Conservation (phyloP, 2,888 invertebrate species). For the Andrena marginata region DNA sequence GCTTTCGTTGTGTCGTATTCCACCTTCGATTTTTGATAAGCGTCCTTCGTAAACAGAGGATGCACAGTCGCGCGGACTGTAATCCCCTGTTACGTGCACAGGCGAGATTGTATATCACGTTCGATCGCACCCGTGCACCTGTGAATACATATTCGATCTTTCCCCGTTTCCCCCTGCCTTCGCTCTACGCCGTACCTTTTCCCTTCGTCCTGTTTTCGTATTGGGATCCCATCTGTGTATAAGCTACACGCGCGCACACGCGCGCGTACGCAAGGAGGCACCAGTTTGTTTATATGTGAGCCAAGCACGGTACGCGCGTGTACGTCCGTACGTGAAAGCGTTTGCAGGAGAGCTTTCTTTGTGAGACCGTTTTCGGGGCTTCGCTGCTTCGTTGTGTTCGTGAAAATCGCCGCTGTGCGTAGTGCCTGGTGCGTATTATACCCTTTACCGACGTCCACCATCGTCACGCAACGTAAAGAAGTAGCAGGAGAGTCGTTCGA, state of each 20-base stretch:
- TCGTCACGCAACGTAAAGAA: not conserved
- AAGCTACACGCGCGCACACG: not conserved
- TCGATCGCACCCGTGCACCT: constrained; percentile 53
- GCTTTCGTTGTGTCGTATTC: constrained; percentile 53
- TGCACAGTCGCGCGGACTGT: constrained; percentile 53
- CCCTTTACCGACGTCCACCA: not conserved
- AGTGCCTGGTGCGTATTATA: constrained; percentile 1
- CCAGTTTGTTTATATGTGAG: constrained; percentile 41
- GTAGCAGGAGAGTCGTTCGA: not conserved
- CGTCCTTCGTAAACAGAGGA: constrained; percentile 60
- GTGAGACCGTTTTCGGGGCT: constrained; percentile 37
- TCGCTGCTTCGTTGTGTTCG: constrained; percentile 28
- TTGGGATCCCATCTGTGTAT: constrained; percentile 24
- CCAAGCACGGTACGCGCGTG: not conserved
- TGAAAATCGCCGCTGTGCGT: not conserved
- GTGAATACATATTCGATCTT: constrained; percentile 34
- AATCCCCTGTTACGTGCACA: constrained; percentile 15
- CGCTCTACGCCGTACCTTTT: constrained; percentile 39
- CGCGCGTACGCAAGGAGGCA: constrained; percentile 5
- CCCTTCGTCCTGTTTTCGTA: constrained; percentile 37
- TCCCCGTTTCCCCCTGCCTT: constrained; percentile 20
- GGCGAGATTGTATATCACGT: constrained; percentile 21
- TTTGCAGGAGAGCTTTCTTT: constrained; percentile 39
- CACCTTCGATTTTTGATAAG: constrained; percentile 55
- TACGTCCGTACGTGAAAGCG: constrained; percentile 3